These are phyloP conservation scores for Trypoxylus dichotomus DNA, from an alignment of 1,140 invertebrate genomes.

Conservation along the genomic window DNA sequence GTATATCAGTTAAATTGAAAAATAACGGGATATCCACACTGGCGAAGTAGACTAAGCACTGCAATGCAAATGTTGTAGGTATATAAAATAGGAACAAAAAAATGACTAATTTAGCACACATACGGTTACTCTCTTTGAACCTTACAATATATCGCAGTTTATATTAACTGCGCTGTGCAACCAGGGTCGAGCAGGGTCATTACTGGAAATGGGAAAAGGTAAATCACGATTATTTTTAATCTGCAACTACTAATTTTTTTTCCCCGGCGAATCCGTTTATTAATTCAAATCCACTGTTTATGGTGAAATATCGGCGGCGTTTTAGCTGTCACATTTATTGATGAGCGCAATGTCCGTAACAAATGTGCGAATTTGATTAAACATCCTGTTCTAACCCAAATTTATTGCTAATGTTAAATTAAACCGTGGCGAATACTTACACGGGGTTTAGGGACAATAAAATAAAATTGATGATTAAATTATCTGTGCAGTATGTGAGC, in stretches of 20 bases:
- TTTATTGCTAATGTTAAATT: conserved; percentile 1
- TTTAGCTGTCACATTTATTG: background rate
- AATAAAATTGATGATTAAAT: conserved; percentile 4
- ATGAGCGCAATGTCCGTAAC: conserved; percentile 7
- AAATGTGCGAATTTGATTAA: conserved; percentile 24
- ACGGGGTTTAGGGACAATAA: background rate
- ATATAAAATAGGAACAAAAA: too few species aligned
- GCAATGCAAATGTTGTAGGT: too few species aligned
- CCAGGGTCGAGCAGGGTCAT: background rate
- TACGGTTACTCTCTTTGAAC: too few species aligned
- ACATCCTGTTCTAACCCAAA: background rate
- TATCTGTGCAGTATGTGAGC: background rate
- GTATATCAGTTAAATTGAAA: too few species aligned
- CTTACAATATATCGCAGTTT: too few species aligned
- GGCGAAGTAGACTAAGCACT: too few species aligned
- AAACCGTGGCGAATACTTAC: background rate
- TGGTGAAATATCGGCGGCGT: background rate
- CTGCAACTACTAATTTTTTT: background rate
- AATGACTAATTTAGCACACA: too few species aligned
- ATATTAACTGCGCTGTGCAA: too few species aligned
- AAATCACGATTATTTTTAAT: conserved; percentile 4
- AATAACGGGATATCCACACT: too few species aligned
- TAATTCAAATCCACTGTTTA: background rate
- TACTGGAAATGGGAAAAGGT: background rate
- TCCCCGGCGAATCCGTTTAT: background rate